Base-by-base conservation (phyloP, 1,140 invertebrate genomes). In the Drosophila sechellia region DNA sequence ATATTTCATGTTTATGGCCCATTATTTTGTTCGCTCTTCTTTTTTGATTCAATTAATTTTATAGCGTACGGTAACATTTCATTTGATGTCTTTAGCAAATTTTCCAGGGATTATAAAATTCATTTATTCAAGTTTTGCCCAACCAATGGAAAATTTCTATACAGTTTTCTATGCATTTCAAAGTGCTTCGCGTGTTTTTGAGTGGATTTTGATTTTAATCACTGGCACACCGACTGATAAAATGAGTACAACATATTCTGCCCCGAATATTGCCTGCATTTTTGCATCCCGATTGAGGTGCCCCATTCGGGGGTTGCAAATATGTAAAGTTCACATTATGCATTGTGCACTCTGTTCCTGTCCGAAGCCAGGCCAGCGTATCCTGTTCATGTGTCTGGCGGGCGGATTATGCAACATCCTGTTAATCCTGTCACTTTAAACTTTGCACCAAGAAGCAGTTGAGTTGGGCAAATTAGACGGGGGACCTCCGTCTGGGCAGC, bases 361-460 rank as follows among this genome's bases (percentile, higher is more conserved):
- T 75, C 39, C 60, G 58, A 54, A 37, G 55, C 27, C 31, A 34
- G 48, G 66, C 56, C 61, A 27, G 58, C 79, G 71, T 81, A 85
- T 86, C 78, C 83, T 87, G 83, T 89, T 89, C 55, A 68, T 77
- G 77, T 80, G 78, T 87, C 83, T 89, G 84, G 70, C 75, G 56
- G 60, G 45, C 64, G 89, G 90, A 91, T 91, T 91, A 91, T 91
- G 90, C 89, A 91, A 91, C 90, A 91, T 91, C 90, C 90, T 89
- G 89, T 90, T 90, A 86, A 90, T 91, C 90, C 90, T 90, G 81
- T 91, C 89, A 91, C 89, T 89, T 91, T 77, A 87, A 87, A 87
- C 76, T 83, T 87, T 58, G 45, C 61, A 64, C 58, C 63, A 75
- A 68, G 40, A 65, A 72, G 39, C 69, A 77, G 69, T 74, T 59